Percentiles rank a stretch among this genome's conserved stretches.
Evolutionary conservation across 1,140 invertebrate species (phyloP).

Genomic region (Atta colombica): DNA sequence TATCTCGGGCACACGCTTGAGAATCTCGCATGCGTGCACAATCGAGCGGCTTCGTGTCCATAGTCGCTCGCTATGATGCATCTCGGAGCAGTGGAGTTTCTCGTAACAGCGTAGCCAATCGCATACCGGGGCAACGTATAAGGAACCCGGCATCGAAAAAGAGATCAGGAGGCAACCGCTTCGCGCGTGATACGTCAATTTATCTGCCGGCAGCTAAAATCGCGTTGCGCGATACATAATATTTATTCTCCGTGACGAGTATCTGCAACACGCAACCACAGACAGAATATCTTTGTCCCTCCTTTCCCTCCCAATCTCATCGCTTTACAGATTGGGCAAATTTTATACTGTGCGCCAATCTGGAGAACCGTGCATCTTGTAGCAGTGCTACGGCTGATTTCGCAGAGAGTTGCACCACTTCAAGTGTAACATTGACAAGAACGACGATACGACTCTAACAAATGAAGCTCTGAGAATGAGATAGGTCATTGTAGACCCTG

Average conservation of each 20-base stretch:
- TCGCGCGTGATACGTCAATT: conserved; percentile 44
- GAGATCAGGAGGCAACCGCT: background rate
- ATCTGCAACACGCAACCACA: conserved; percentile 11
- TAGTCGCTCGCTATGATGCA: conserved; percentile 2
- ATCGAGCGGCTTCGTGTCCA: conserved; percentile 3
- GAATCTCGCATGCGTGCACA: background rate
- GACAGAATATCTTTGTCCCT: background rate
- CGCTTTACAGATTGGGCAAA: conserved; percentile 12
- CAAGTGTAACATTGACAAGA: conserved; percentile 1
- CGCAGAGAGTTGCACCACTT: conserved; percentile 36
- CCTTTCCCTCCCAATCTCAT: background rate
- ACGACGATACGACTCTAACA: conserved; percentile 7
- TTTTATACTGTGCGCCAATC: background rate
- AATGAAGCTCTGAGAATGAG: conserved; percentile 31
- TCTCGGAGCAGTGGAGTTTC: conserved; percentile 12
- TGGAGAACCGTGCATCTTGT: background rate
- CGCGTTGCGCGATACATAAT: conserved; percentile 43
- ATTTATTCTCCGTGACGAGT: conserved; percentile 39
- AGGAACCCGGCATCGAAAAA: conserved; percentile 33
- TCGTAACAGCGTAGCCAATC: conserved; percentile 48
- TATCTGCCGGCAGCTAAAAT: conserved; percentile 45
- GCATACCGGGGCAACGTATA: conserved; percentile 42
- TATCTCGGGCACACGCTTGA: conserved; percentile 11
- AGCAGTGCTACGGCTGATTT: conserved; percentile 19
- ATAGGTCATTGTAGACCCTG: conserved; percentile 20